These are phyloP conservation scores for Tragulus kanchil DNA, from an alignment of 2,113 vertebrate genomes.

Conservation along the genomic window DNA sequence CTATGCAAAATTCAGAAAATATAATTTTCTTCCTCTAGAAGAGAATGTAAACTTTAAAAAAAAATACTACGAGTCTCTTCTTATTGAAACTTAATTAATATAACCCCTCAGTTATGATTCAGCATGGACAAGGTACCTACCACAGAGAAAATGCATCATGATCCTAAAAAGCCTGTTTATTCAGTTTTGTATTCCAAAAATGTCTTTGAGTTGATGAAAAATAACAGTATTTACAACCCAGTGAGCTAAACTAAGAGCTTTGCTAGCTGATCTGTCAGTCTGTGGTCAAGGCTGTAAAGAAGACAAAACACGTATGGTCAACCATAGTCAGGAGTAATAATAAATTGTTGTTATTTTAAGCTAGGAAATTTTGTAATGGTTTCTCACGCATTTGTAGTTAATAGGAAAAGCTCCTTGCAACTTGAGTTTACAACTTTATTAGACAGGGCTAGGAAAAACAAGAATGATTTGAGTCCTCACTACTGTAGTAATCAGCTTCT, in stretches of 20 bases:
- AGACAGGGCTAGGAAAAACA: neutral
- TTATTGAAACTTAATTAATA: neutral
- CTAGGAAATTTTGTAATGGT: neutral
- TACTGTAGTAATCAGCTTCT: neutral
- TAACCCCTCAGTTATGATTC: neutral
- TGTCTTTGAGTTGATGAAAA: neutral
- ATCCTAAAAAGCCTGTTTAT: neutral
- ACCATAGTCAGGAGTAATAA: neutral
- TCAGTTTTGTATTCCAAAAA: conserved; percentile 16
- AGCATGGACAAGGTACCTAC: neutral
- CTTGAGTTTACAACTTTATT: conserved; percentile 35
- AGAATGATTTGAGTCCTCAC: neutral
- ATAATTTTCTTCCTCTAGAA: neutral
- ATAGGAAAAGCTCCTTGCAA: neutral
- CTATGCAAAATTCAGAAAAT: neutral
- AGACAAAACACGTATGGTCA: neutral
- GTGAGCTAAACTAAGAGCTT: neutral
- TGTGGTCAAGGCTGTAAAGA: neutral
- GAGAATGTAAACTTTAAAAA: conserved; percentile 11
- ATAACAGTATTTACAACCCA: neutral
- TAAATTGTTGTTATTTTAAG: neutral
- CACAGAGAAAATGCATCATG: neutral
- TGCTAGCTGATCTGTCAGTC: neutral
- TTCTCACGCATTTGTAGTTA: neutral
- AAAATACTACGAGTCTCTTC: neutral